Conservation (phyloP, 2,888 invertebrate genomes). For the Dioctria rufipes region DNA sequence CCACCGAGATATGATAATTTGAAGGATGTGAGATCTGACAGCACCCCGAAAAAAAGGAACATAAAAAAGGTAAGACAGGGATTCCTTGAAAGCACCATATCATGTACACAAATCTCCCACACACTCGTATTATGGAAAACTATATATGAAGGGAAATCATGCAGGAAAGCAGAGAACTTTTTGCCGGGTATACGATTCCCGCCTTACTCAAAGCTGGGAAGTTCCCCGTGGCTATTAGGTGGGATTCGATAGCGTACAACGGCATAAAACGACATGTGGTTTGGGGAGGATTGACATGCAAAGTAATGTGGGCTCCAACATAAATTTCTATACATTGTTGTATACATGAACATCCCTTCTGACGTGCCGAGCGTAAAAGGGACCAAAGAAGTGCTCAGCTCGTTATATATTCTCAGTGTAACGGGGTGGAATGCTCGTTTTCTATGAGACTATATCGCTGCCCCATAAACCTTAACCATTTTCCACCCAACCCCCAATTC, state of each 20-base stretch:
- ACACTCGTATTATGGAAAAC: constrained; percentile 56
- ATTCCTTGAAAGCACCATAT: constrained; percentile 25
- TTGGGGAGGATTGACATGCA: constrained; percentile 56
- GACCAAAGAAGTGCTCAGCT: constrained; percentile 16
- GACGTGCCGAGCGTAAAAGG: constrained; percentile 1
- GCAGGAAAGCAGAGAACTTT: constrained; percentile 44
- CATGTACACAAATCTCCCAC: constrained; percentile 47
- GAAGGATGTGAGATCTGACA: constrained; percentile 50
- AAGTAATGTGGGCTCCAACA: constrained; percentile 55
- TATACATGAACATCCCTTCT: constrained; percentile 40
- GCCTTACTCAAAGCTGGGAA: constrained; percentile 23
- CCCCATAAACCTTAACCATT: constrained; percentile 50
- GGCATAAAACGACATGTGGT: not conserved
- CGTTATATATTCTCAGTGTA: constrained; percentile 58
- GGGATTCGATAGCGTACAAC: constrained; percentile 24
- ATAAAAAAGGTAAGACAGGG: constrained; percentile 46
- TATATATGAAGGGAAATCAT: constrained; percentile 39
- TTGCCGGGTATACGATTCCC: constrained; percentile 24
- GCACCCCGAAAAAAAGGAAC: constrained; percentile 24
- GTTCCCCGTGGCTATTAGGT: constrained; percentile 22
- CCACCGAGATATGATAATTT: constrained; percentile 49
- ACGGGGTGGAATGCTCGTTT: constrained; percentile 58
- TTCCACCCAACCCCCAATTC: constrained; percentile 35
- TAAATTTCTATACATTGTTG: constrained; percentile 46
- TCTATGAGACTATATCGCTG: constrained; percentile 46